A percentile compares a stretch with the other conserved stretches of the same genome.
These are phyloP conservation scores for Molossus molossus DNA, from an alignment of 2,797 vertebrate species.

Conservation along the genomic window DNA sequence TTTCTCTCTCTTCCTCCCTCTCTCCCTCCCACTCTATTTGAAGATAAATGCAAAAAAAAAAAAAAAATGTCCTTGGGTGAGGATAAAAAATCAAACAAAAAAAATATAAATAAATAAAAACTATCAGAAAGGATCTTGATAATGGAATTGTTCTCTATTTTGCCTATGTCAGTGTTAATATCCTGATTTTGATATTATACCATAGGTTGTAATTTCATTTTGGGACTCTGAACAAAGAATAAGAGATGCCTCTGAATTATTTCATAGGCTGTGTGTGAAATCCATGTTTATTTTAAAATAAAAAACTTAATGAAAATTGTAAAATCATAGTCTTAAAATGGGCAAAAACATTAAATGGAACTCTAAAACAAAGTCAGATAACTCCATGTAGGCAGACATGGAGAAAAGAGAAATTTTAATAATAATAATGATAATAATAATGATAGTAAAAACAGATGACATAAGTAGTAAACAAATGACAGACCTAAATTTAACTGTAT, in stretches of 20 bases:
- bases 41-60: no score
- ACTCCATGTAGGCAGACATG: not conserved
- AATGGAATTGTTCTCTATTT: not conserved
- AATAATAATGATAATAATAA: not conserved
- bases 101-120: not conserved
- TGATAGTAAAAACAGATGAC: not conserved
- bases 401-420: not conserved
- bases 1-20: no score
- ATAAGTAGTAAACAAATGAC: not conserved
- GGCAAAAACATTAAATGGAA: not conserved
- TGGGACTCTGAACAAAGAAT: not conserved
- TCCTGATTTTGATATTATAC: not conserved
- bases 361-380: not conserved
- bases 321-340: slow-evolving; percentile 6
- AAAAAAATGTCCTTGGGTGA: no score
- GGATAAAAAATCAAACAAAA: no score
- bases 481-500: not conserved
- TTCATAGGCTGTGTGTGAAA: not conserved
- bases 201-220: not conserved
- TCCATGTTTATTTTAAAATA: not conserved
- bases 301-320: not conserved
- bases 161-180: not conserved
- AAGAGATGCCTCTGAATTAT: not conserved
- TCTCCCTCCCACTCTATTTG: no score
- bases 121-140: not conserved